Evolutionary conservation across 2,113 vertebrate genomes (phyloP).

Genomic region (Hydrochoerus hydrochaeris): DNA sequence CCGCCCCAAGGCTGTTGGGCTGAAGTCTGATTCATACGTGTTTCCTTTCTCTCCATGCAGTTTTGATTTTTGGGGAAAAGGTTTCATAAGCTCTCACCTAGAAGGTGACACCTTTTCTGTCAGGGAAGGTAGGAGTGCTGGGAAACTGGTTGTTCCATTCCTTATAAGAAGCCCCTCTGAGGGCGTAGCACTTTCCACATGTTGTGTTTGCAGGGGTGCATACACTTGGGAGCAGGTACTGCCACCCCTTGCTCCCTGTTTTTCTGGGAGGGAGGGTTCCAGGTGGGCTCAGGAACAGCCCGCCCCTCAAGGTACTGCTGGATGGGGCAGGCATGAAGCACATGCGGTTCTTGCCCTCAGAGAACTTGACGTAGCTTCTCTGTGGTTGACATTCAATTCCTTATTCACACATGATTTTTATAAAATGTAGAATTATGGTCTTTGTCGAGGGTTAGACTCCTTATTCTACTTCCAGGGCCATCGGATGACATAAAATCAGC

Average conservation of each 20-base stretch:
- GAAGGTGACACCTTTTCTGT: not conserved
- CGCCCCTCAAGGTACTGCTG: not conserved
- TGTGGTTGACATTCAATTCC: not conserved
- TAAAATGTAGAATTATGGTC: not conserved
- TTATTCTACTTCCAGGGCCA: not conserved
- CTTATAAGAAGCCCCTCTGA: not conserved
- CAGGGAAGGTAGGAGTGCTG: not conserved
- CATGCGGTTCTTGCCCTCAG: not conserved
- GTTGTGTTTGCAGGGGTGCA: not conserved
- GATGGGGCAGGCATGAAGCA: not conserved
- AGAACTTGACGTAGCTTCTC: not conserved
- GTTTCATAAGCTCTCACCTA: not conserved
- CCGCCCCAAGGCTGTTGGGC: not conserved
- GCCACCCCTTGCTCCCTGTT: accelerated
- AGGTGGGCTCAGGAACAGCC: not conserved
- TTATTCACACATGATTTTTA: not conserved
- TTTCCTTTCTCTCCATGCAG: not conserved
- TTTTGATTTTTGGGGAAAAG: not conserved
- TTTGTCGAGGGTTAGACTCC: not conserved
- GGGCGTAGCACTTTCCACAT: not conserved
- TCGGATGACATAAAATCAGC: not conserved
- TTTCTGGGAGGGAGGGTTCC: not conserved
- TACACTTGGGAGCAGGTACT: not conserved
- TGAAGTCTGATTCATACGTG: not conserved
- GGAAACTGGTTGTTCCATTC: not conserved